Evolutionary conservation across 1,140 invertebrate species (phyloP).

Genomic region (Plodia interpunctella): DNA sequence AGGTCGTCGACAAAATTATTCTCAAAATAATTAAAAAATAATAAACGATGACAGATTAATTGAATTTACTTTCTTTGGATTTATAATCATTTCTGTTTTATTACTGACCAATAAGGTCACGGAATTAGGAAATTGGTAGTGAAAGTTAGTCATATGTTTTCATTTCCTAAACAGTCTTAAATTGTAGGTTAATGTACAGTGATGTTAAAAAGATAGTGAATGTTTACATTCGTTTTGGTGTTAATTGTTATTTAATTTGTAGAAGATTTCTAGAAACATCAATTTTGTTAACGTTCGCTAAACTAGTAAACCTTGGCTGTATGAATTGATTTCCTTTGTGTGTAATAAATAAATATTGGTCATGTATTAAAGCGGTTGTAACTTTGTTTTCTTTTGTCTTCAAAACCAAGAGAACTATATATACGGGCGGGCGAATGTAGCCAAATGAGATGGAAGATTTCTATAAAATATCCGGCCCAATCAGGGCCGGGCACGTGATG

Average conservation of each 20-base stretch:
- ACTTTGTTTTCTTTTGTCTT: constrained; percentile 1
- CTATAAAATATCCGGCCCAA: too few species aligned
- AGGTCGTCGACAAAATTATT: constrained; percentile 26
- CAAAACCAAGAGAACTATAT: too few species aligned
- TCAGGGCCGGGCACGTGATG: too few species aligned
- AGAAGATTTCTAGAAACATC: not conserved
- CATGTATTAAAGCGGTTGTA: not conserved
- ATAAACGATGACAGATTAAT: constrained; percentile 21
- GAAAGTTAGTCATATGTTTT: constrained; percentile 1
- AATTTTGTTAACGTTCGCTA: not conserved
- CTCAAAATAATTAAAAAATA: constrained; percentile 30
- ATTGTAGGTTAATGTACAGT: not conserved
- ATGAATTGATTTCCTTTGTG: constrained; percentile 11
- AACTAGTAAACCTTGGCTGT: constrained; percentile 33
- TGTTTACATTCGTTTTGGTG: not conserved
- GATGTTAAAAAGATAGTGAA: not conserved
- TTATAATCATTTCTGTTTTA: not conserved
- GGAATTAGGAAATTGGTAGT: constrained; percentile 7
- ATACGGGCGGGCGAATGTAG: too few species aligned
- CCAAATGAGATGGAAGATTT: too few species aligned
- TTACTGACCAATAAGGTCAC: not conserved
- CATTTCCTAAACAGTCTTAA: constrained; percentile 1
- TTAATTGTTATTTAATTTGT: not conserved
- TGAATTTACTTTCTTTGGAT: constrained; percentile 7
- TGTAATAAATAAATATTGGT: not conserved